Conservation (phyloP, 2,113 vertebrate genomes). For the Perccottus glenii region DNA sequence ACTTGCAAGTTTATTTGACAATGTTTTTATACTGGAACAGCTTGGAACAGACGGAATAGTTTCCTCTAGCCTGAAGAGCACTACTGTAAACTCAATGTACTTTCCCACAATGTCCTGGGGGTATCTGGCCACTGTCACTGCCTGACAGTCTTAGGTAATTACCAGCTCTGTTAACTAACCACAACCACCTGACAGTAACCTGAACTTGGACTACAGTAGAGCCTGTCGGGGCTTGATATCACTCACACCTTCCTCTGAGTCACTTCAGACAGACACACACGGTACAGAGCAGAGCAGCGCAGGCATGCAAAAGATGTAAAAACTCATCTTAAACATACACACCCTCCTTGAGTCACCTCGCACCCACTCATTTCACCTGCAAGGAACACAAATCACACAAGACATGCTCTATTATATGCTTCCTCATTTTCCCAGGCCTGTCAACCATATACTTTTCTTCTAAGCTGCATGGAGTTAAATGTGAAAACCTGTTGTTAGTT, state of each 20-base stretch:
- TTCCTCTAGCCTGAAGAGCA: constrained; percentile 15
- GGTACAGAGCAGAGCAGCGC: background rate
- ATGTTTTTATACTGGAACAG: background rate
- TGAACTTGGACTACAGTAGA: constrained; percentile 70
- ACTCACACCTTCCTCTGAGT: constrained; percentile 64
- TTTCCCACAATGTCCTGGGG: constrained; percentile 68
- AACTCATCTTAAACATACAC: constrained; percentile 14
- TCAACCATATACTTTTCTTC: background rate
- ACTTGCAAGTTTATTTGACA: background rate
- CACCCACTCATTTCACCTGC: constrained; percentile 56
- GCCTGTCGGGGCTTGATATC: constrained; percentile 71
- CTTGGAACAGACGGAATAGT: constrained; percentile 2
- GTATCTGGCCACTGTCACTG: constrained; percentile 67
- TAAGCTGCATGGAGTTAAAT: background rate
- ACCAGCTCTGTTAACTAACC: constrained; percentile 66
- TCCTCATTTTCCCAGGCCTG: constrained; percentile 38
- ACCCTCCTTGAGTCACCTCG: constrained; percentile 54
- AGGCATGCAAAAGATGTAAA: constrained; percentile 37
- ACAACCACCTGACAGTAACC: constrained; percentile 66
- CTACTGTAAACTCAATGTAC: constrained; percentile 29
- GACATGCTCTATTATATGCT: constrained; percentile 24
- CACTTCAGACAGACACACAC: constrained; percentile 19
- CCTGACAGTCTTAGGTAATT: constrained; percentile 63
- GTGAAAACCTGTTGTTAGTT: background rate
- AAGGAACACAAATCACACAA: constrained; percentile 26